Evolutionary conservation across 2,113 vertebrate species (phyloP), one percentile per base, ranked within the genome.

Genomic region (Onychorhynchus coronatus): DNA sequence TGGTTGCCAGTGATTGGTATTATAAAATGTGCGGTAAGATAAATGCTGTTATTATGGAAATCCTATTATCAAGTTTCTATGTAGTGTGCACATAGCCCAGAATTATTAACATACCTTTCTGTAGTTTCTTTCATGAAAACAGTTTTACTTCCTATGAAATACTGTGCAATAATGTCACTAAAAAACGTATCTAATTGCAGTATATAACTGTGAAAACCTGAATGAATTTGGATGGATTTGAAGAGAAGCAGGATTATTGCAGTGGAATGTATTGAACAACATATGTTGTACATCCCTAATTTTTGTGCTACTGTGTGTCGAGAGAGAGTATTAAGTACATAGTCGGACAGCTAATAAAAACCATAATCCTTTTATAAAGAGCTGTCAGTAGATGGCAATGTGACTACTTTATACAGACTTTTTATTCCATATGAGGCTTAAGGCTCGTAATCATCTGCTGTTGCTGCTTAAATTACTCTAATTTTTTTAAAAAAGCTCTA

Each of bases 321-420:
- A 82, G 75, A 91, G 73, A 91, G 59, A 94, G 86, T 46, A 53
- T 92, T 92, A 97, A 96, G 68, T 84, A 9, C 44, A 73, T 25
- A 95, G 67, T 90, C 91, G 92, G 81, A 42, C 53, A 78, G 73
- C 78, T 97, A 89, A 95, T 93, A 73, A 93, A 88, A 94, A 94
- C 90, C n/a, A 11, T 37, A 61, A 95, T 46, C 52, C 27, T 70
- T 97, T 96, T 98, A 81, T 96, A 93, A 96, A 95, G 91, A 97
- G 9, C 75, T 96, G 97, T 97, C 98, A 98, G 97, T 98, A 98
- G 98, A 98, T 98, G 98, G 98, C 98, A 98, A 98, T 98, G 98
- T 98, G 93, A 97, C 98, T 98, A 25, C 97, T 98, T 97, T 97
- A 92, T 91, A 97, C 78, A 49, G 56, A 52, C 31, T 96, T 97